phyloP scores from a whole-genome alignment of 2,113 vertebrate genomes.

The Anseranas semipalmata region DNA sequence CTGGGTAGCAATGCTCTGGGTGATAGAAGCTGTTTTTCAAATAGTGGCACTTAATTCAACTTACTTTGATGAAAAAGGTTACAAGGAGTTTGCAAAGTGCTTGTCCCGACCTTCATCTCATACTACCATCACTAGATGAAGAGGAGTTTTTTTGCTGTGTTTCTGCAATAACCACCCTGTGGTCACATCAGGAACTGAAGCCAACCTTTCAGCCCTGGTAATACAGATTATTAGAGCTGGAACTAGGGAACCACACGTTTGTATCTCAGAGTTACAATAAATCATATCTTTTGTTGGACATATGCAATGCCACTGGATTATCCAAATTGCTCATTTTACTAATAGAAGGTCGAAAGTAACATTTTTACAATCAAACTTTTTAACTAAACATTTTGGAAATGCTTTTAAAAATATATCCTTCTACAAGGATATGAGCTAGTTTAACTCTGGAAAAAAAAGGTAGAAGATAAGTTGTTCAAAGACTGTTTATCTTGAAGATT shows the following conservation, averaged over 20 bases:
- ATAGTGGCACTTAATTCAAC: not conserved
- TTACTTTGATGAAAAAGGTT: not conserved
- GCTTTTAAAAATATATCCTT: not conserved
- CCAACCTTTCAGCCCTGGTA: not conserved
- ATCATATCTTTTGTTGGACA: not conserved
- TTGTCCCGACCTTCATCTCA: not conserved
- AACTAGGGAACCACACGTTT: not conserved
- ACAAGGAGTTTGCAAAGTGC: not conserved
- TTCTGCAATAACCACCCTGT: constrained; percentile 5
- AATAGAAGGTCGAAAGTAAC: not conserved
- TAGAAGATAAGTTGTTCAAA: not conserved
- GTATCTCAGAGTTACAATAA: not conserved
- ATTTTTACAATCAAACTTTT: not conserved
- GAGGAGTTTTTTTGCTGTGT: not conserved
- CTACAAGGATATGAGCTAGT: not conserved
- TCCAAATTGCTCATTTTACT: not conserved
- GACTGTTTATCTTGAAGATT: not conserved
- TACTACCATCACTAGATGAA: not conserved
- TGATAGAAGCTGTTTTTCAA: not conserved
- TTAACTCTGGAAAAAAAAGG: too few species aligned
- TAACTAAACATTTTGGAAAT: not conserved
- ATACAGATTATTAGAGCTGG: not conserved
- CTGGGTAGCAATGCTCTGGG: not conserved
- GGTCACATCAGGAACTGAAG: not conserved
- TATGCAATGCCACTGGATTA: not conserved